Base-by-base conservation (phyloP, 2,888 invertebrate species). In the Drosophila pseudotakahashii region DNA sequence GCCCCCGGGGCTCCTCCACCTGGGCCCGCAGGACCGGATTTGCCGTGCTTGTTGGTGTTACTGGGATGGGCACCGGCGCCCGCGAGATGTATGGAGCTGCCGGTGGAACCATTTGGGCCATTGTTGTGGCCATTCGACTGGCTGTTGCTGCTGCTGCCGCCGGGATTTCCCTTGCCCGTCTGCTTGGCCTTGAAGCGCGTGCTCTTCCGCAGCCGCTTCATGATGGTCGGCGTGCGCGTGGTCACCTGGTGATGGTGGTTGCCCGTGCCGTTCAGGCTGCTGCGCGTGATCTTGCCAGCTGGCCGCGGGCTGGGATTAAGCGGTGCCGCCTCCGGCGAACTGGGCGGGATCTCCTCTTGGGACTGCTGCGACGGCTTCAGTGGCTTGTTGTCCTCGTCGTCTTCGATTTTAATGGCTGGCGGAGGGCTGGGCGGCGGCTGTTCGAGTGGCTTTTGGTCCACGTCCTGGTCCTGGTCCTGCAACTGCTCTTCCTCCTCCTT, bases 171-270 rank as follows among this genome's bases (percentile, higher is more conserved):
- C 9, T 54, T 11, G 9, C 69, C 76, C 10, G 75, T 51, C 7
- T 77, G 54, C 47, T 83, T 83, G 0, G 85, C 53, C 23, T 88
- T 88, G 37, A 88, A 84, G 23, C 84, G 88, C 26, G 88, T 84
- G 60, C 84, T 84, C 48, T 84, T 88, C 3, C 84, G 72, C 23
- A 84, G 48, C 0, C 84, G 75, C 19, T 85, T 88, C 7, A 88
- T 70, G 0, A 88, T 75, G 6, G 73, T 75, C 9, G 84, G 88
- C 10, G 82, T 76, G 11, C 80, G 70, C 1, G 47, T 16, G 10
- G 36, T 1, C 19, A 16, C 14, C 19, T 52, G 64, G 32, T 19
- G 19, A 19, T 26, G 59, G n/a, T 52, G 64, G 32, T 26, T 48
- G 11, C 26, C 57, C 9, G 39, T 39, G 30, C 82, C 82, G 23